Evolutionary conservation across 2,113 vertebrate species (phyloP), one percentile per base, ranked within the genome.

Genomic region (Baryphthengus martii): DNA sequence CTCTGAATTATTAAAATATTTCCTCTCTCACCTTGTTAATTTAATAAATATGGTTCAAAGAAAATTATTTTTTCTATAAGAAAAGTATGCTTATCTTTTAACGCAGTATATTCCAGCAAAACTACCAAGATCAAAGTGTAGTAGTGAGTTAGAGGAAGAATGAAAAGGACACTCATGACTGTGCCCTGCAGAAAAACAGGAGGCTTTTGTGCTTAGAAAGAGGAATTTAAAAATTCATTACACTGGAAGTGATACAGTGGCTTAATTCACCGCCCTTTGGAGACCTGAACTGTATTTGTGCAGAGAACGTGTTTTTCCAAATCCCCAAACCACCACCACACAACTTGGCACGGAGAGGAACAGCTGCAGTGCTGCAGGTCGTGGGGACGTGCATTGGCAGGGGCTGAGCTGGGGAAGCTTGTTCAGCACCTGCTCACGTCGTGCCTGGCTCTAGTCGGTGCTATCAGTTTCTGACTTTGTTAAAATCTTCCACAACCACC

Each of bases 121-220:
- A 92, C 88, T 89, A 75, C 86, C 96, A 85, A 95, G 83, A 92
- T 87, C 71, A 87, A 92, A 88, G 95, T 35, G 58, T 44, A 90
- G 77, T 70, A 91, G 17, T 79, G 82, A 92, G 74, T 88, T 92
- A 18, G 47, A 70, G 37, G 28, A 86, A 93, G 82, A 92, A 88
- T 55, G 66, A 91, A 97, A 96, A 92, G 65, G 76, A 35, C 25
- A 63, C 74, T 67, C 35, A 88, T 42, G 26, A 9, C 74, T 84
- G 26, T 85, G 83, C 70, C 70, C 74, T 49, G 53, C 56, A 84
- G 78, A 78, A 91, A 81, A 85, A 95, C 93, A 97, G 90, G 72
- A 93, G 90, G 84, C 75, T 94, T 96, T 97, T 98, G 90, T 97
- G 78, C 79, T 95, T 71, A 29, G 63, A 76, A 88, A 58, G 67